Evolutionary conservation across 2,113 vertebrate genomes (phyloP).

Genomic region (Dasypus novemcinctus): DNA sequence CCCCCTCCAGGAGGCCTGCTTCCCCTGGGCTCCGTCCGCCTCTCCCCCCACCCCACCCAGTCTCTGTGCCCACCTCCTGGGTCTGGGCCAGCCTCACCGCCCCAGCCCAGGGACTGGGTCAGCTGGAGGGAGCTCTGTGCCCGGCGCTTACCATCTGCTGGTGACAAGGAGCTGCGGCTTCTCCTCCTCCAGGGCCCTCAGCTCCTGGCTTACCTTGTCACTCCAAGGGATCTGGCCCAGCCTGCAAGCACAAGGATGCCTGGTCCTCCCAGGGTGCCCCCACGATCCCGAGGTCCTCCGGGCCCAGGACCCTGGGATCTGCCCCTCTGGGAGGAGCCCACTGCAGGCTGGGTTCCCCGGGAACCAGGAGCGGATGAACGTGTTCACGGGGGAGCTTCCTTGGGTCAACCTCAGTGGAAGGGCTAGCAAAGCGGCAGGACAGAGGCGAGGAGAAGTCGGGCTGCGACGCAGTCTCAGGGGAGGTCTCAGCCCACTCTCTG

Average conservation of each 20-base stretch:
- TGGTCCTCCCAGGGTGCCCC: neutral
- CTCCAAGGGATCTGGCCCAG: constrained; percentile 1
- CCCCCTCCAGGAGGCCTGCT: neutral
- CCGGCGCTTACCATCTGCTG: neutral
- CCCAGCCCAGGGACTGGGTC: neutral
- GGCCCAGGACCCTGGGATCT: neutral
- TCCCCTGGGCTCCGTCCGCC: neutral
- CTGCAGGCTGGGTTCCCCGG: accelerated
- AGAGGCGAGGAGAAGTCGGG: neutral
- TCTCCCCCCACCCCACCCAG: neutral
- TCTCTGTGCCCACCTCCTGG: neutral
- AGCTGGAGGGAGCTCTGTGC: neutral
- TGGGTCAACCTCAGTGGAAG: neutral
- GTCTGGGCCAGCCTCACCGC: neutral
- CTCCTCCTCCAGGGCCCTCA: neutral
- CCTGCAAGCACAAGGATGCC: neutral
- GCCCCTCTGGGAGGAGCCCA: neutral
- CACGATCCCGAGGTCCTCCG: accelerated
- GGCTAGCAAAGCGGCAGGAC: neutral
- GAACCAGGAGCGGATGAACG: no score
- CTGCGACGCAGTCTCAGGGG: accelerated
- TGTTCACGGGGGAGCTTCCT: no score
- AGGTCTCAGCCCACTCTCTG: neutral
- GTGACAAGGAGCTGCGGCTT: neutral
- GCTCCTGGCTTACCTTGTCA: neutral